Evolutionary conservation across 2,888 invertebrate species (phyloP), one percentile per base, ranked within the genome.

Genomic region (Cantharis rustica): DNA sequence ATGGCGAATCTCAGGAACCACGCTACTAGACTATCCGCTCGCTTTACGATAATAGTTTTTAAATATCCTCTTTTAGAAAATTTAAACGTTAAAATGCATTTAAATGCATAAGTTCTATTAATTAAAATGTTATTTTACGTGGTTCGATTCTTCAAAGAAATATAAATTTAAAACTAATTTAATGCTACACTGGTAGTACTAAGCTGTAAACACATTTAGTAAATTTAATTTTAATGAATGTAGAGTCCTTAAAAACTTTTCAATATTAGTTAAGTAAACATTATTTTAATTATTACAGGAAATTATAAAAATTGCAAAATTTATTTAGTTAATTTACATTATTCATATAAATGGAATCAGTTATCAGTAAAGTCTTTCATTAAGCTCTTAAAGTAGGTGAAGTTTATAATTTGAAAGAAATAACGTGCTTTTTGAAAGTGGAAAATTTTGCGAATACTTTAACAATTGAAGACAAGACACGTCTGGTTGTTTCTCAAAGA

Each of bases 401-500:
- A 47, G n/a, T 47, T 47, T 47, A n/a, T 47, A 47, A 47, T 47
- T 47, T n/a, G 7, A 47, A 47, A 47, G 47, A 47, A n/a, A 47
- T 47, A 47, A 47, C 47, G 47, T 47, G 5, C n/a, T n/a, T 47
- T 47, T 2, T n/a, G n/a, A 47, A 47, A 47, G 47, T n/a, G n/a
- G 47, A n/a, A 47, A 47, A 47, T 47, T 47, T 47, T n/a, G n/a
- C n/a, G 47, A 47, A 66, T 66, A 66, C 23, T 66, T 66, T 66
- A 66, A 66, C 64, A 66, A 23, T 20, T n/a, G 68, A 61, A 20
- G 27, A 64, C 64, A 64, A 63, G 63, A 71, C 71, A 69, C 31
- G 27, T 69, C 63, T 23, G 16, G 63, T 71, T 63, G 71, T 63
- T 63, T 64, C 31, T 63, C 11, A 64, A 27, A 71, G 71, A 71